A percentile compares a stretch with the other conserved stretches of the same genome.
Evolutionary conservation across 2,113 vertebrate genomes (phyloP).

Genomic region (Bostrychus sinensis): DNA sequence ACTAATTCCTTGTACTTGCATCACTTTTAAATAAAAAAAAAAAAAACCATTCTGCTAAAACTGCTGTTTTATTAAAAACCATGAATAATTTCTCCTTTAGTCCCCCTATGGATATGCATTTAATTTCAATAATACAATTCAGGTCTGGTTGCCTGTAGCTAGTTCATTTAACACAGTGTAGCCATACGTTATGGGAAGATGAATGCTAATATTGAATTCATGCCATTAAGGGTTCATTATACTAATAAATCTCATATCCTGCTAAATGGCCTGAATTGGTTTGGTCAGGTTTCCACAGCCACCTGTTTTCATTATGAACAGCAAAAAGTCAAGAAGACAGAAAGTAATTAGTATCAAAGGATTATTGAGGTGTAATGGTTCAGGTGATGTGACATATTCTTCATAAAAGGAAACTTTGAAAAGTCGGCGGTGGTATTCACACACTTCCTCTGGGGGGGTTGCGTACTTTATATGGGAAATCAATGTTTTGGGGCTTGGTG

Average conservation of each 20-base stretch:
- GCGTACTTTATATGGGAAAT: slow-evolving; percentile 57
- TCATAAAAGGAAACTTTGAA: slow-evolving; percentile 13
- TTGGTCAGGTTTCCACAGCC: slow-evolving; percentile 37
- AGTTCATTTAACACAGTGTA: slow-evolving; percentile 47
- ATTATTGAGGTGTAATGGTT: slow-evolving; percentile 4
- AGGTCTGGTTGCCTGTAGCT: slow-evolving; percentile 36
- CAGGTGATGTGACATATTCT: slow-evolving; percentile 17
- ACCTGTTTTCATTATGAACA: slow-evolving; percentile 33
- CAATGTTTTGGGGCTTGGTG: slow-evolving; percentile 51
- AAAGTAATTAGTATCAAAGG: slow-evolving; percentile 25
- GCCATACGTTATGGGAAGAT: slow-evolving; percentile 59
- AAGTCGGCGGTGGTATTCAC: slow-evolving; percentile 13
- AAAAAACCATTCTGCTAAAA: background rate
- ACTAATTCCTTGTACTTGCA: background rate
- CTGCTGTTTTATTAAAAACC: slow-evolving; percentile 23
- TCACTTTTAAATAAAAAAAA: background rate
- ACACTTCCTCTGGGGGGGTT: slow-evolving; percentile 3
- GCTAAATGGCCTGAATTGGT: slow-evolving; percentile 43
- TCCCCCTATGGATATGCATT: slow-evolving; percentile 51
- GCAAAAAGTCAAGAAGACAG: slow-evolving; percentile 16
- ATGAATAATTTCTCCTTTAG: slow-evolving; percentile 44
- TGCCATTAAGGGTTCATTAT: slow-evolving; percentile 61
- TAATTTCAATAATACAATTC: slow-evolving; percentile 54
- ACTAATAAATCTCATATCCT: slow-evolving; percentile 52
- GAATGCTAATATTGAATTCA: slow-evolving; percentile 61